phyloP scores from a whole-genome alignment of 2,113 vertebrate species.

The Empidonax alnorum region DNA sequence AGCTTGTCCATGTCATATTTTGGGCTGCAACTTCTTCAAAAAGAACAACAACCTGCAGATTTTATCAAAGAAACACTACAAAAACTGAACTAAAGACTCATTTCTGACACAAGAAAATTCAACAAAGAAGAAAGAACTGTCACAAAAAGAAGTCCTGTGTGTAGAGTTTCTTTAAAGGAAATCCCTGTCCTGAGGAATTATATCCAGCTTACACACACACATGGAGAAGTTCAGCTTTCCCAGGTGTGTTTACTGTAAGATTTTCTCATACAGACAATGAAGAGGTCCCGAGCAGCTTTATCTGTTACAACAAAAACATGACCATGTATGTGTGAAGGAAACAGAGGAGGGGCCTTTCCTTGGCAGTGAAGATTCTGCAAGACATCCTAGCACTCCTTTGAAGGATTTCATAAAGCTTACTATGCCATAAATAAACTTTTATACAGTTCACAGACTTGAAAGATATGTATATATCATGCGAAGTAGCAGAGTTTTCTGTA shows the following conservation, averaged over 20 bases:
- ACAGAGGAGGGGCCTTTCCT: background rate
- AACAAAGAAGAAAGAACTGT: background rate
- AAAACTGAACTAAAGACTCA: background rate
- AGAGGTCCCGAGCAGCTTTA: background rate
- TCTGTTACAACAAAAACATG: background rate
- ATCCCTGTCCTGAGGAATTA: background rate
- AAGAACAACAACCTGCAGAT: background rate
- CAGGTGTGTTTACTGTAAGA: background rate
- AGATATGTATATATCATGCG: background rate
- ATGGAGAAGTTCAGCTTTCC: background rate
- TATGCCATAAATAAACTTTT: background rate
- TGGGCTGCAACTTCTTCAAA: background rate
- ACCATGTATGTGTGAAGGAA: background rate
- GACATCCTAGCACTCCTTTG: background rate
- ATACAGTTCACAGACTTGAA: background rate
- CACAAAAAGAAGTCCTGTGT: background rate
- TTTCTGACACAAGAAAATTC: background rate
- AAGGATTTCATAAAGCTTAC: background rate
- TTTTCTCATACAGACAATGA: background rate
- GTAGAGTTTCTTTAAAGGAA: background rate
- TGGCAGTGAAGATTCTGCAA: background rate
- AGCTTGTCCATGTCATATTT: background rate
- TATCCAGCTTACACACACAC: rapidly evolving
- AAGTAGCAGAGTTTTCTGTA: background rate
- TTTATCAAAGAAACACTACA: background rate